These are phyloP conservation scores for Pseudobourletiella spinata DNA, from an alignment of 1,140 invertebrate species.

Conservation along the genomic window DNA sequence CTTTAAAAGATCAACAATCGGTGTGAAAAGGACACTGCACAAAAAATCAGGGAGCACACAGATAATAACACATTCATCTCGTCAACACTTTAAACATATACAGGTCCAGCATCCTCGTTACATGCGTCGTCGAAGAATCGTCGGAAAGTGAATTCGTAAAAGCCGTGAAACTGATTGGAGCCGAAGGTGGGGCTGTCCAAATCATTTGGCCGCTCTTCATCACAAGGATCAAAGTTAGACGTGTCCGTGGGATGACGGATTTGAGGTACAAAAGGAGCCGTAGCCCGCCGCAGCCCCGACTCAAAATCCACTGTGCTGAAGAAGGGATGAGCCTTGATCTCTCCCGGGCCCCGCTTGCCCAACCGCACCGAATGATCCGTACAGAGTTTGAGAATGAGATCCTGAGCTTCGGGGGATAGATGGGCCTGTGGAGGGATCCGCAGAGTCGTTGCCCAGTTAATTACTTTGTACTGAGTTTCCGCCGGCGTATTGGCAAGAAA, in stretches of 20 bases:
- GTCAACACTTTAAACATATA: conserved; percentile 40
- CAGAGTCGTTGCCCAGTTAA: conserved; percentile 88
- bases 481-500: conserved; percentile 85
- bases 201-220: conserved; percentile 67
- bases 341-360: conserved; percentile 79
- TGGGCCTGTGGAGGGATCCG: conserved; percentile 80
- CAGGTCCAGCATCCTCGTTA: conserved; percentile 71
- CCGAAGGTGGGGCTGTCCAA: conserved; percentile 65
- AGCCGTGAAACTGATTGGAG: conserved; percentile 81
- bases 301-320: conserved; percentile 83
- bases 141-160: conserved; percentile 99
- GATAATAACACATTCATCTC: too few species aligned
- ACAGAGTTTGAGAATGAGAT: conserved; percentile 85
- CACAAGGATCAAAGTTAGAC: conserved; percentile 91
- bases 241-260: conserved; percentile 93
- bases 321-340: conserved; percentile 90
- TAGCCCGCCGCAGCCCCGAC: conserved; percentile 72
- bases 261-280: conserved; percentile 82
- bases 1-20: too few species aligned
- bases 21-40: too few species aligned
- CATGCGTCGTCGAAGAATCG: conserved; percentile 86
- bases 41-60: too few species aligned
- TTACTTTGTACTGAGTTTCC: conserved; percentile 96
- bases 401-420: conserved; percentile 69
- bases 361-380: conserved; percentile 65